These are phyloP conservation scores for Globia sparganii DNA, from an alignment of 2,888 invertebrate species.

Conservation along the genomic window DNA sequence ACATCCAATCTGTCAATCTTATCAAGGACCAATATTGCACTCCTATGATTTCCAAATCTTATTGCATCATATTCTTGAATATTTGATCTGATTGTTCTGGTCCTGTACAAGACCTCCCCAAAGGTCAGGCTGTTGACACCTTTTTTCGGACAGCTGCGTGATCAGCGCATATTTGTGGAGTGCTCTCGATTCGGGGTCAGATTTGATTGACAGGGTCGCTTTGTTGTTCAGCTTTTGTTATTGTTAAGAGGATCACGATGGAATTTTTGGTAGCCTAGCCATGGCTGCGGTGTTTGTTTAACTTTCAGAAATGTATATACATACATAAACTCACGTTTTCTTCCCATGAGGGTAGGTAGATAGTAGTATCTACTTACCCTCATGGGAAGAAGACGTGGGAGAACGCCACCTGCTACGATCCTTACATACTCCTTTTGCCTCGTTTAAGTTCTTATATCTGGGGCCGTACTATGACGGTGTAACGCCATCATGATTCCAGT, in stretches of 20 bases:
- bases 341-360: too few species aligned
- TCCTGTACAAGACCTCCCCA: conserved; percentile 44
- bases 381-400: too few species aligned
- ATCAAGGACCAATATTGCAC: conserved; percentile 29
- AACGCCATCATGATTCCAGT: too few species aligned
- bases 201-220: conserved; percentile 44
- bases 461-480: too few species aligned
- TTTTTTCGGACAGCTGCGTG: conserved; percentile 63
- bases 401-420: not conserved
- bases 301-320: not conserved
- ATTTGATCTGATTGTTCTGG: conserved; percentile 58
- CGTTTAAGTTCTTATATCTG: not conserved
- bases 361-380: too few species aligned
- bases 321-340: too few species aligned
- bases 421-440: not conserved
- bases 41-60: conserved; percentile 16
- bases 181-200: conserved; percentile 58
- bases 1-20: conserved; percentile 28
- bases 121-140: conserved; percentile 53
- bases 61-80: conserved; percentile 40
- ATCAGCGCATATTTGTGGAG: conserved; percentile 52
- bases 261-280: conserved; percentile 11
- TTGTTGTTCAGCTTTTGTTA: conserved; percentile 42
- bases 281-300: not conserved
- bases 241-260: conserved; percentile 23